Conservation (phyloP, 2,113 vertebrate species). For the Megaceryle maxima region DNA sequence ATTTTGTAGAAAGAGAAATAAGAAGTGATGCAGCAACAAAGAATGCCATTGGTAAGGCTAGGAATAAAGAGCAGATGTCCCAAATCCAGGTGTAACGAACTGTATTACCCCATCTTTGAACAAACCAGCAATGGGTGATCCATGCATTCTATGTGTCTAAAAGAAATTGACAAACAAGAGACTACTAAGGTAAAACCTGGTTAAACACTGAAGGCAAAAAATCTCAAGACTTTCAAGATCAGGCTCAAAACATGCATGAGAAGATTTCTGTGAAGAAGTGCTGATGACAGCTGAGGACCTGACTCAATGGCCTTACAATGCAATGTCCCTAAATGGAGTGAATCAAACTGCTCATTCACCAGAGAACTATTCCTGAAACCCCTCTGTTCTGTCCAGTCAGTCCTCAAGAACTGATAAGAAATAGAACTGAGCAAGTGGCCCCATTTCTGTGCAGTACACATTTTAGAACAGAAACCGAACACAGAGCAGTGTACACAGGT, state of each 20-base stretch:
- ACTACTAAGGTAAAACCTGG: background rate
- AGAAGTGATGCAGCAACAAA: background rate
- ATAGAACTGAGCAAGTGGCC: background rate
- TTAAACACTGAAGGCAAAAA: background rate
- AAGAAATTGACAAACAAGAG: background rate
- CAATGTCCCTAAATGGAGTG: background rate
- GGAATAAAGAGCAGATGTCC: background rate
- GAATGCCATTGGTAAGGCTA: background rate
- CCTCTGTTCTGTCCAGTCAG: background rate
- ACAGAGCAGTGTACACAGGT: background rate
- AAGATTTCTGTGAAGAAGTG: background rate
- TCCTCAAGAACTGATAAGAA: background rate
- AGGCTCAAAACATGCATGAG: background rate
- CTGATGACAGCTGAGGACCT: background rate
- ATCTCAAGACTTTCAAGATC: background rate
- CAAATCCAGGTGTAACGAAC: background rate
- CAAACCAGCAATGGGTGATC: background rate
- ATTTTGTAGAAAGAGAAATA: background rate
- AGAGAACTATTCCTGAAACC: background rate
- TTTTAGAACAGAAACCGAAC: background rate
- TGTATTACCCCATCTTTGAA: background rate
- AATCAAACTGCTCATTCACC: background rate
- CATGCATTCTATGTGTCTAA: background rate
- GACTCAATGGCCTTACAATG: background rate
- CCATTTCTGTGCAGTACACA: background rate